These are phyloP conservation scores for Trematocara zebra DNA, from an alignment of 2,113 vertebrate genomes.

Conservation along the genomic window DNA sequence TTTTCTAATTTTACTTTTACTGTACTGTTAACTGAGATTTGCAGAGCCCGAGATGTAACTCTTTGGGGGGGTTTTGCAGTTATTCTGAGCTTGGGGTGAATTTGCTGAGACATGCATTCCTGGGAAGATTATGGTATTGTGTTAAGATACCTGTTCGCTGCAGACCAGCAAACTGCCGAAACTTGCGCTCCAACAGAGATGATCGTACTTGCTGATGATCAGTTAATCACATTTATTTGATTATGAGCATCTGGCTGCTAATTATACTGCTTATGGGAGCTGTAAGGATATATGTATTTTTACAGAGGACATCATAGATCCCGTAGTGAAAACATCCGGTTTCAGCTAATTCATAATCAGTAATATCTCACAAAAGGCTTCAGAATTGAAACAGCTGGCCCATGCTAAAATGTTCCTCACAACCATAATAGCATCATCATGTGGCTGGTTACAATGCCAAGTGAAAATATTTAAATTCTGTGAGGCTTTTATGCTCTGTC, in stretches of 20 bases:
- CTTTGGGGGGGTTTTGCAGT: fast-evolving
- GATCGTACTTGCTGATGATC: background rate
- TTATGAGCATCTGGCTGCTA: background rate
- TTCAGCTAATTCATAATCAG: background rate
- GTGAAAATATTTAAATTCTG: background rate
- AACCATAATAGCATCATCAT: background rate
- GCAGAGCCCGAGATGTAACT: background rate
- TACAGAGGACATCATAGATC: background rate
- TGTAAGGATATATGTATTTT: background rate
- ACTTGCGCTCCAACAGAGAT: background rate
- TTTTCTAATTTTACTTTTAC: background rate
- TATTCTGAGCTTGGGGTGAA: background rate
- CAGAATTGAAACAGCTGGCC: background rate
- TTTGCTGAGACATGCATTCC: background rate
- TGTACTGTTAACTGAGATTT: background rate
- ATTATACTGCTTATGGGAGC: background rate
- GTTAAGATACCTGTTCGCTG: background rate
- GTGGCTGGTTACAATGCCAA: background rate
- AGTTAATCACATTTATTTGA: background rate
- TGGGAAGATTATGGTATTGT: background rate
- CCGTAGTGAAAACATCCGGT: background rate
- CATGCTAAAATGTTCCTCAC: background rate
- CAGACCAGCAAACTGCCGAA: background rate
- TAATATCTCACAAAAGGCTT: background rate
- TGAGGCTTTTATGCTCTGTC: background rate